Evolutionary conservation across 2,113 vertebrate species (phyloP).

Genomic region (Calyptomena viridis): DNA sequence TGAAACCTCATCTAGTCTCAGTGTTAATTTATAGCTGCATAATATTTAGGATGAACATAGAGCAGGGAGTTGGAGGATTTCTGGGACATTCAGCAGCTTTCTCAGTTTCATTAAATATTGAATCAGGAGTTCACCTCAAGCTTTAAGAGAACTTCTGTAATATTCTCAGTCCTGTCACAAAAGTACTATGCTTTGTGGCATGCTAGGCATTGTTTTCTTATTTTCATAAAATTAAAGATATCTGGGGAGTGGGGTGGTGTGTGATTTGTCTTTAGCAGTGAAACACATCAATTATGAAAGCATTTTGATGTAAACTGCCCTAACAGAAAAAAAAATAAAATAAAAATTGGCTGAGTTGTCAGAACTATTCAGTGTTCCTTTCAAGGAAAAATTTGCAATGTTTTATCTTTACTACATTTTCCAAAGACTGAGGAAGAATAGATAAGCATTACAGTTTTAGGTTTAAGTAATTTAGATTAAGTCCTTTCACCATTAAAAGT

Average conservation of each 20-base stretch:
- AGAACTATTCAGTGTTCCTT: neutral
- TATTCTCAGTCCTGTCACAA: neutral
- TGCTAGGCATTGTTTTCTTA: neutral
- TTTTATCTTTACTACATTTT: neutral
- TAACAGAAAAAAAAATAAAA: neutral
- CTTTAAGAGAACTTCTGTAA: neutral
- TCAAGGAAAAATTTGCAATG: neutral
- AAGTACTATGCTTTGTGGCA: neutral
- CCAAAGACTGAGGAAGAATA: neutral
- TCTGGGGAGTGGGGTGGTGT: no score
- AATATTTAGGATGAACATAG: slow-evolving; percentile 13
- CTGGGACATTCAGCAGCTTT: slow-evolving; percentile 34
- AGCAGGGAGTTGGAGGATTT: neutral
- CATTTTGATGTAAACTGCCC: slow-evolving; percentile 3
- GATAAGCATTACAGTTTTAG: neutral
- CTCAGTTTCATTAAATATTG: slow-evolving; percentile 50
- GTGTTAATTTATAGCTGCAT: slow-evolving; percentile 26
- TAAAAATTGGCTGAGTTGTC: neutral
- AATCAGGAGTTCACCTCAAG: slow-evolving; percentile 35
- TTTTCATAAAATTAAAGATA: slow-evolving; percentile 6
- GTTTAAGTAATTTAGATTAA: neutral
- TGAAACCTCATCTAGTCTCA: slow-evolving; percentile 17
- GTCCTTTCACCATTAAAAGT: neutral
- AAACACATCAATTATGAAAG: slow-evolving; percentile 6
- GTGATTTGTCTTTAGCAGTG: neutral